Conservation (phyloP, 2,888 invertebrate species). For the Dysmachus trigonus region DNA sequence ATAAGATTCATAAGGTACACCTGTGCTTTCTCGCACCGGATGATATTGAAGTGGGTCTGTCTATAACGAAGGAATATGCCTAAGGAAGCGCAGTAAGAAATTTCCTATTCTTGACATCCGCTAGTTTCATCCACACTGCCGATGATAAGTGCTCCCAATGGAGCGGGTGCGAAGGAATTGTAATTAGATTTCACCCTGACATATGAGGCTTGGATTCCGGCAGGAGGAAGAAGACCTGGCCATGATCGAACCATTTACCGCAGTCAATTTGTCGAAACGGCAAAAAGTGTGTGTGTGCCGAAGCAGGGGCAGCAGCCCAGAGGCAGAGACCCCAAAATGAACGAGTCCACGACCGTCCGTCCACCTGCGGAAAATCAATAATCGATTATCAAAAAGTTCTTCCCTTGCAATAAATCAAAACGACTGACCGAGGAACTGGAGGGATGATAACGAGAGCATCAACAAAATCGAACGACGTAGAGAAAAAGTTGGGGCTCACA, state of each 20-base stretch:
- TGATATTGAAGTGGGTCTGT: neutral
- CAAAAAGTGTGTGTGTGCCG: constrained; percentile 38
- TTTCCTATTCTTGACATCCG: neutral
- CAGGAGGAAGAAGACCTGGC: neutral
- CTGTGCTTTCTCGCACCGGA: neutral
- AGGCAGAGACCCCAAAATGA: neutral
- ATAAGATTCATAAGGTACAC: neutral
- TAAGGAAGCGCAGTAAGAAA: constrained; percentile 7
- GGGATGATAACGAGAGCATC: constrained; percentile 38
- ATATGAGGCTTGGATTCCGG: neutral
- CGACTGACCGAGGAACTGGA: constrained; percentile 34
- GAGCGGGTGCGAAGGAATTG: constrained; percentile 46
- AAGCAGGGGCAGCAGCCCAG: too few relatives aligned
- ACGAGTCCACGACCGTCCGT: constrained; percentile 6
- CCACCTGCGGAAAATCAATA: constrained; percentile 51
- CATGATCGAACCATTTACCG: constrained; percentile 36
- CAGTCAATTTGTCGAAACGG: constrained; percentile 50
- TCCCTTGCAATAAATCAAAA: constrained; percentile 50
- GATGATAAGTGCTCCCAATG: constrained; percentile 32
- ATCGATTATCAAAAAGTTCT: constrained; percentile 51
- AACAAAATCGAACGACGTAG: constrained; percentile 26
- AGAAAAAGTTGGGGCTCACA: constrained; percentile 16
- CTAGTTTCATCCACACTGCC: neutral
- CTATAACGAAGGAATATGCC: neutral
- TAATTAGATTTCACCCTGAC: constrained; percentile 49